Base-by-base conservation (phyloP, 2,797 vertebrate genomes). In the Myotis vivesi region DNA sequence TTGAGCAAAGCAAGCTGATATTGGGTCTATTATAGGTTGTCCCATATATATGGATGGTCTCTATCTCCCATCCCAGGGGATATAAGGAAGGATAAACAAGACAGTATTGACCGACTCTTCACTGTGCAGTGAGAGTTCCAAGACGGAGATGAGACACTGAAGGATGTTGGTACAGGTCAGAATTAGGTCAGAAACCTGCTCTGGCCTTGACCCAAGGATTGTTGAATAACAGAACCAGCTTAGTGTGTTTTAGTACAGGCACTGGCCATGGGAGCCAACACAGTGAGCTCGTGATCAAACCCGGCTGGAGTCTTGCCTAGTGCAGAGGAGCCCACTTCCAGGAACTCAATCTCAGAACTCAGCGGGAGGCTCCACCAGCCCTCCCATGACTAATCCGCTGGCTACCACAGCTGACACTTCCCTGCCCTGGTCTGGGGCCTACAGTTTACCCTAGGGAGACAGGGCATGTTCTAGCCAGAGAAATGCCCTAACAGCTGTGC, bases 401-500 rank as follows among this genome's bases (percentile, higher is more conserved):
- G 77, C 90, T n/a, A 59, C 51, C 44, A 17, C 75, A 76, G 64
- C 88, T 88, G 79, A 46, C 38, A 86, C 71, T 83, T 92, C 46
- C 22, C 25, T 86, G 57, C 44, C 49, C 49, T 22, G 22, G 53
- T 87, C 66, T 90, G 57, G 68, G 69, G 46, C 73, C 87, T 89
- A 68, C 23, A 46, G 6, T n/a, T 33, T 77, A 51, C 75, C 90
- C 72, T 69, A n/a, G 20, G 30, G 87, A 28, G 41, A n/a, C 13
- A 49, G 73, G 66, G 22, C 17, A 41, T 41, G 17, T 86, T 73
- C 73, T 72, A 57, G 49, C 22, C 36, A 87, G 59, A 95, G 95
- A 96, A 89, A 87, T 83, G 59, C 89, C 87, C 86, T 17, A 80
- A 86, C 88, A 96, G 75, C 92, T 96, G 92, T 66, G 79, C 80